Percentiles rank a stretch among this genome's conserved stretches.
Evolutionary conservation across 2,797 vertebrate genomes (phyloP).

Genomic region (Simalia tracyae): DNA sequence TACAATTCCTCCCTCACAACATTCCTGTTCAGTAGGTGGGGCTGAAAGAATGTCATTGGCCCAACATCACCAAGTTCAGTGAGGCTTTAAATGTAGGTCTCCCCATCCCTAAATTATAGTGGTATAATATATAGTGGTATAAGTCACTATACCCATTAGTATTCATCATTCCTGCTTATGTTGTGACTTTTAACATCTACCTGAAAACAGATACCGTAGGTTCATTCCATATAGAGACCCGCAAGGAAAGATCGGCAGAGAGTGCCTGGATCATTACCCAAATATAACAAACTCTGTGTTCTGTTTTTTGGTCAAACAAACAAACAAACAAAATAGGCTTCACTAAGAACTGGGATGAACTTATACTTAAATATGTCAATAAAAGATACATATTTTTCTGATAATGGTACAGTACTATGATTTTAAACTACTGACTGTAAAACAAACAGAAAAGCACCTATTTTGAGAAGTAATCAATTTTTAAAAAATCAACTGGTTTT

Average conservation of each 20-base stretch:
- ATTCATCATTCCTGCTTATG: neutral
- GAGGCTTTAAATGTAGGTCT: neutral
- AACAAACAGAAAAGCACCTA: neutral
- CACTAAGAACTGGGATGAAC: neutral
- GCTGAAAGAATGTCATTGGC: neutral
- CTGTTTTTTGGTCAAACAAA: neutral
- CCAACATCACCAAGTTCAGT: neutral
- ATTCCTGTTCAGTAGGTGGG: neutral
- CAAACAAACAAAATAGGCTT: neutral
- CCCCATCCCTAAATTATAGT: neutral
- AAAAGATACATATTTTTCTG: neutral
- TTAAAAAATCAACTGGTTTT: neutral
- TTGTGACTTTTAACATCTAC: neutral
- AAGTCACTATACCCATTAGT: neutral
- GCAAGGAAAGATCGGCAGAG: neutral
- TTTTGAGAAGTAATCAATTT: constrained; percentile 9
- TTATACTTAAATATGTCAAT: constrained; percentile 7
- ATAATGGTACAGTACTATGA: neutral
- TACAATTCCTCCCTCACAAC: neutral
- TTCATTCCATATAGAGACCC: neutral
- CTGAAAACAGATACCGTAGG: neutral
- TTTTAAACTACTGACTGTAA: neutral
- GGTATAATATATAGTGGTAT: neutral
- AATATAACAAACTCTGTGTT: neutral
- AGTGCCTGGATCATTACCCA: neutral